Conservation (phyloP, 2,113 vertebrate species). For the Carassius auratus region DNA sequence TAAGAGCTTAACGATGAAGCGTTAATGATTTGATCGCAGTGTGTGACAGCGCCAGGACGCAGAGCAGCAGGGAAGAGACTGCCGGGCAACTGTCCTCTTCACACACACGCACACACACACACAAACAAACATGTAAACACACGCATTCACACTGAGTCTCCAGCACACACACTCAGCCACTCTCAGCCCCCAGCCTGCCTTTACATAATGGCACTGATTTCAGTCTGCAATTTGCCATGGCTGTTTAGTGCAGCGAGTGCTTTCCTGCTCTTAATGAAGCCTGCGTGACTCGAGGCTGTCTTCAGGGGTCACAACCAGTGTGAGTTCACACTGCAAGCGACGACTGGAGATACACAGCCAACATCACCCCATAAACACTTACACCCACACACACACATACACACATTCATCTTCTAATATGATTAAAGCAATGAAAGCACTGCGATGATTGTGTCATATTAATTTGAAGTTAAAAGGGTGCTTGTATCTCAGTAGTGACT, state of each 20-base stretch:
- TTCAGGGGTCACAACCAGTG: constrained; percentile 59
- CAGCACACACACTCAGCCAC: constrained; percentile 2
- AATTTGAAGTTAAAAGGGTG: constrained; percentile 15
- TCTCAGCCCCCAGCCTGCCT: constrained; percentile 50
- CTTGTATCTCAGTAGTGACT: constrained; percentile 5
- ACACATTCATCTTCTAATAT: constrained; percentile 27
- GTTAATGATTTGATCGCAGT: constrained; percentile 46
- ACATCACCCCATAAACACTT: constrained; percentile 33
- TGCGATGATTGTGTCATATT: constrained; percentile 4
- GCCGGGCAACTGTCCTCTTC: constrained; percentile 30
- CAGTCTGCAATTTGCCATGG: constrained; percentile 50
- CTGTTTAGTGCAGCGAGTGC: constrained; percentile 51
- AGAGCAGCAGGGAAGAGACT: constrained; percentile 44
- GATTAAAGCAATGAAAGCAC: constrained; percentile 40
- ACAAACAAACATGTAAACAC: constrained; percentile 39
- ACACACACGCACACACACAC: constrained; percentile 33
- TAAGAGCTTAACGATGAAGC: constrained; percentile 43
- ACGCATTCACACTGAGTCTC: constrained; percentile 9
- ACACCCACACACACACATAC: constrained; percentile 38
- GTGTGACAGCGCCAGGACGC: constrained; percentile 44
- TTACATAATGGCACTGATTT: constrained; percentile 57
- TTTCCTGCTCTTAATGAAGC: constrained; percentile 57
- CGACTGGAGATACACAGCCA: constrained; percentile 21
- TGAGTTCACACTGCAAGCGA: constrained; percentile 39
- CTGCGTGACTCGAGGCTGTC: constrained; percentile 50